Evolutionary conservation across 2,113 vertebrate species (phyloP), one percentile per base, ranked within the genome.

Genomic region (Ammospiza caudacuta): DNA sequence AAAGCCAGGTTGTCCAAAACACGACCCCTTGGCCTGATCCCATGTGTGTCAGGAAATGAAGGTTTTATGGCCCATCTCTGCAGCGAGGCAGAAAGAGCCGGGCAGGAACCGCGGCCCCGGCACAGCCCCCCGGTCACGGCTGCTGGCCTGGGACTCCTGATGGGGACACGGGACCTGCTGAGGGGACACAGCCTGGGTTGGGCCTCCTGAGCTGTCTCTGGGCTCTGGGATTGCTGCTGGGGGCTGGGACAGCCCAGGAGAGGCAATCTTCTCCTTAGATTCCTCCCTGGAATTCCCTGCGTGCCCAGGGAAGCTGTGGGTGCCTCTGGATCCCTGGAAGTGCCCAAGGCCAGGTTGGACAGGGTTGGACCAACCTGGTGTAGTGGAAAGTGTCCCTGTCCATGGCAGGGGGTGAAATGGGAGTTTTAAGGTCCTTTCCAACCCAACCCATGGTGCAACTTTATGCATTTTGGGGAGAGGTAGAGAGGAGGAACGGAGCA

Each of bases 1-100:
- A 39, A 96, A 79, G 39, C 55, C 76, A 57, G 84, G 94, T 83
- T 92, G 89, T 89, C 91, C 91, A 89, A 97, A 96, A 95, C 95
- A 96, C 59, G 81, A 94, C 93, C 96, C 93, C 37, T 67, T 55
- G 94, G 92, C 87, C 94, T 43, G 87, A 11, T 92, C 92, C 94
- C 95, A 6, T 17, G 75, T 6, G 85, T 59, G 86, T 79, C 82
- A 87, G 93, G 94, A 92, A 95, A 76, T 64, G 87, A 76, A 78
- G 72, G 88, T 13, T 97, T 95, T 90, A 69, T 11, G 1, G 92
- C 9, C 8, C 70, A 46, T 77, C 69, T 23, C 87, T 43, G 79
- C 62, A 5, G 1, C 0, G 19, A 68, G 91, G 94, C 90, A 76
- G 73, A n/a, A 68, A 39, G 2, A 72, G 68, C 47, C 59, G 0